These are phyloP conservation scores for Lamprologus lemairii DNA, from an alignment of 2,113 vertebrate species.

Conservation along the genomic window DNA sequence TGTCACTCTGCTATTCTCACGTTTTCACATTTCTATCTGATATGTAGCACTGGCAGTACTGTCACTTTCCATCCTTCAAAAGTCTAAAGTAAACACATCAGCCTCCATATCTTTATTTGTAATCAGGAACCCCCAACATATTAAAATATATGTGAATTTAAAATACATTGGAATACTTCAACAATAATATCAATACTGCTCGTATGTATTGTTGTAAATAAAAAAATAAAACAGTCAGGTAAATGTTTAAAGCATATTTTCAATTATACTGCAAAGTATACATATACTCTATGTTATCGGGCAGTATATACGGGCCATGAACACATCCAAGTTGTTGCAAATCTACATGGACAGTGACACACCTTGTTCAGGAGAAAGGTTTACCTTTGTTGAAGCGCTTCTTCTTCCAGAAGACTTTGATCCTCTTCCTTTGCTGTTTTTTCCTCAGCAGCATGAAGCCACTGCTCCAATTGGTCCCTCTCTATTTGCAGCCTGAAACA, in stretches of 20 bases:
- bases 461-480: not conserved
- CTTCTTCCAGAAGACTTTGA: not conserved
- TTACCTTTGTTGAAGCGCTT: slow-evolving; percentile 23
- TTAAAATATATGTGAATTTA: not conserved
- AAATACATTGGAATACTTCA: not conserved
- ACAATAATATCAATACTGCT: not conserved
- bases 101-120: not conserved
- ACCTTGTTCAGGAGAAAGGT: not conserved
- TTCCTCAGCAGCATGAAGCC: slow-evolving; percentile 2
- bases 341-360: not conserved
- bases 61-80: not conserved
- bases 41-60: not conserved
- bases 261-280: not conserved
- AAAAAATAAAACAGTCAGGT: not conserved
- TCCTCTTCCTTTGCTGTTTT: not conserved
- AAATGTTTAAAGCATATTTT: not conserved
- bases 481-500: slow-evolving; percentile 32
- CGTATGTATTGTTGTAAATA: not conserved
- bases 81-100: not conserved
- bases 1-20: not conserved
- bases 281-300: not conserved
- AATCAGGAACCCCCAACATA: not conserved
- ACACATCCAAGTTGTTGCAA: not conserved
- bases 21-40: not conserved
- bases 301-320: not conserved